Base-by-base conservation (phyloP, 2,888 invertebrate genomes). In the Vannuccia rotundouncinata region DNA sequence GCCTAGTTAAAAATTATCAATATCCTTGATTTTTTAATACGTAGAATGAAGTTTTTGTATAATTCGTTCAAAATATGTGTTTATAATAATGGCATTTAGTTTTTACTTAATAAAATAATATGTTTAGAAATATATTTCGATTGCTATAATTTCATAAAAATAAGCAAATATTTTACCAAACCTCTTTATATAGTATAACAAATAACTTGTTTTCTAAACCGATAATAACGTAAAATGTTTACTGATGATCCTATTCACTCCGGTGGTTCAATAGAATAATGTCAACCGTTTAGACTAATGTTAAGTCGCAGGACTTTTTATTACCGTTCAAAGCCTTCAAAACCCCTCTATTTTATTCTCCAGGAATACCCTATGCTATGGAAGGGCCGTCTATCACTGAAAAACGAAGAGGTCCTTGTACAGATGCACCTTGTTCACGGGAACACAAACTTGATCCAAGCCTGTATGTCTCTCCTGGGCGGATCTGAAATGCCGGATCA, bases 371-470 rank as follows among this genome's bases (percentile, higher is more conserved):
- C 96, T 13, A 93, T 95, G 75, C 94, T 97, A 93, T 98, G 98
- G 98, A 95, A 97, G 89, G 95, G 98, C 0, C 89, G 94, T 82
- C 89, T 98, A 83, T 96, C 95, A 0, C 90, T 98, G 83, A 98
- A 98, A 90, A 97, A 95, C 88, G 97, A 97, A 90, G 93, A 94
- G 85, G 95, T 96, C 1, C 94, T 94, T 29, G 97, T 98, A 74
- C 96, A 98, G 90, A 97, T 98, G 97, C 96, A 97, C 90, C 95
- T 95, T 89, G 95, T 98, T 82, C 94, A 94, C 85, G 98, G 98
- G 81, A 95, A 94, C 90, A 93, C 93, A 13, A 91, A 91, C 84
- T 93, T 98, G 82, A 95, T 96, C 5, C 91, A 92, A 83, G 92
- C 92, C 85, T 94, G 95, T 82, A 90, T 97, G 86, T 95, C 95